These are phyloP conservation scores for Arizona elegans DNA, from an alignment of 2,113 vertebrate genomes.

Conservation along the genomic window DNA sequence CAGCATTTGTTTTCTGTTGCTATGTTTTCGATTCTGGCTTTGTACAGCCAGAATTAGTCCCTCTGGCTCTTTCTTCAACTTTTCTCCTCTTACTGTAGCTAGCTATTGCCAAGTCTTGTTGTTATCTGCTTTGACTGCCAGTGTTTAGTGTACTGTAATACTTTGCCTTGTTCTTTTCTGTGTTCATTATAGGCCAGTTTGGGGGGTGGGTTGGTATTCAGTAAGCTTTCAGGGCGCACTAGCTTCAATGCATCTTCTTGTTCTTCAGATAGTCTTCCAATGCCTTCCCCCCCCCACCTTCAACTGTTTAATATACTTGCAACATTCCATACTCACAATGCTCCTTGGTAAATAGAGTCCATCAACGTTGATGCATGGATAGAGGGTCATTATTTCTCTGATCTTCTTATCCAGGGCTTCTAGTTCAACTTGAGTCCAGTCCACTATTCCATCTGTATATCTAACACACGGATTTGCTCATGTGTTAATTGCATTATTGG, in stretches of 20 bases:
- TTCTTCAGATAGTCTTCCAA: background rate
- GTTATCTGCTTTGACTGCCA: background rate
- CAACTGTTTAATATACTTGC: background rate
- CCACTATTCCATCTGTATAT: background rate
- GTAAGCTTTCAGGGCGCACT: background rate
- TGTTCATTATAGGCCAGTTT: background rate
- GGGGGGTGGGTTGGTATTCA: background rate
- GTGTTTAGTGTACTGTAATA: background rate
- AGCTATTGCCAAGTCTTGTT: background rate
- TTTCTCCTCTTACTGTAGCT: background rate
- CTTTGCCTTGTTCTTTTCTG: background rate
- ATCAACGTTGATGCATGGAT: background rate
- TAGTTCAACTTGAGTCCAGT: background rate
- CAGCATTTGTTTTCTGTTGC: background rate
- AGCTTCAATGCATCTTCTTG: background rate
- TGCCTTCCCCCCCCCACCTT: background rate
- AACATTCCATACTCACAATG: background rate
- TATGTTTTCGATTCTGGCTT: background rate
- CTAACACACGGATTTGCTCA: background rate
- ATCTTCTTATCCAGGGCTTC: background rate
- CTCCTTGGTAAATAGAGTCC: background rate
- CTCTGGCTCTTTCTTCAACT: background rate
- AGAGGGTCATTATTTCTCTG: background rate
- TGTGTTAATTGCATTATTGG: background rate
- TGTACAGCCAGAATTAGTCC: background rate